These are phyloP conservation scores for Larimichthys crocea DNA, from an alignment of 2,113 vertebrate genomes.

Conservation along the genomic window DNA sequence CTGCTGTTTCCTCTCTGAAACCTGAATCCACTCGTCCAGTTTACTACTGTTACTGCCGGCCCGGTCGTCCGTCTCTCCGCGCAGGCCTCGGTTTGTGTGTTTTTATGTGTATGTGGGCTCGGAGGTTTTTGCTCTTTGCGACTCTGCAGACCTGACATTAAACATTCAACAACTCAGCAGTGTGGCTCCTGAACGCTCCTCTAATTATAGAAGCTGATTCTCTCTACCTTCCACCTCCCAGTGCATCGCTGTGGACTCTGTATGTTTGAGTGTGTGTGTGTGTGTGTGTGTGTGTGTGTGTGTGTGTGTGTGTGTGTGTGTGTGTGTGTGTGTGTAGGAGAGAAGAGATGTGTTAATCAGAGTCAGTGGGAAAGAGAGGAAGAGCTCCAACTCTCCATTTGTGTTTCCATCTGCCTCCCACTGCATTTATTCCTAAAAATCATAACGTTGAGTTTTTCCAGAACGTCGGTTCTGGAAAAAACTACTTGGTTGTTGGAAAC, in stretches of 20 bases:
- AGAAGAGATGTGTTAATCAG: slow-evolving; percentile 49
- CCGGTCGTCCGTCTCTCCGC: not conserved
- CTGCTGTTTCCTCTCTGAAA: slow-evolving; percentile 63
- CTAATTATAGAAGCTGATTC: slow-evolving; percentile 78
- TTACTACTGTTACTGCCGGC: slow-evolving; percentile 28
- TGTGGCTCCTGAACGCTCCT: slow-evolving; percentile 60
- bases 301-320: slow-evolving; percentile 25
- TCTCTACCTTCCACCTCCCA: slow-evolving; percentile 56
- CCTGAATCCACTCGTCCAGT: slow-evolving; percentile 14
- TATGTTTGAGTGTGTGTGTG: slow-evolving; percentile 28
- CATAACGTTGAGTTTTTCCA: not conserved
- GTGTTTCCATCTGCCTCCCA: slow-evolving; percentile 36
- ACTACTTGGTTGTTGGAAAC: no score
- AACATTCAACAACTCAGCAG: slow-evolving; percentile 78
- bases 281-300: slow-evolving; percentile 30
- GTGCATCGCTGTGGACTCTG: slow-evolving; percentile 34
- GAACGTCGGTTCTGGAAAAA: not conserved
- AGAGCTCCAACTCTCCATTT: slow-evolving; percentile 45
- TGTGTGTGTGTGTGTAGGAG: slow-evolving; percentile 22
- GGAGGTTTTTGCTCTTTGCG: slow-evolving; percentile 57
- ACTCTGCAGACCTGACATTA: slow-evolving; percentile 66
- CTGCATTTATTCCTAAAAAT: slow-evolving; percentile 13
- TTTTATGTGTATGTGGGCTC: not conserved
- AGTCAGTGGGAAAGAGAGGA: slow-evolving; percentile 30
- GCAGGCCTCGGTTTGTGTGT: not conserved